phyloP scores from a whole-genome alignment of 92 coral and sea anemone species.

The Anthopleura xanthogrammica region DNA sequence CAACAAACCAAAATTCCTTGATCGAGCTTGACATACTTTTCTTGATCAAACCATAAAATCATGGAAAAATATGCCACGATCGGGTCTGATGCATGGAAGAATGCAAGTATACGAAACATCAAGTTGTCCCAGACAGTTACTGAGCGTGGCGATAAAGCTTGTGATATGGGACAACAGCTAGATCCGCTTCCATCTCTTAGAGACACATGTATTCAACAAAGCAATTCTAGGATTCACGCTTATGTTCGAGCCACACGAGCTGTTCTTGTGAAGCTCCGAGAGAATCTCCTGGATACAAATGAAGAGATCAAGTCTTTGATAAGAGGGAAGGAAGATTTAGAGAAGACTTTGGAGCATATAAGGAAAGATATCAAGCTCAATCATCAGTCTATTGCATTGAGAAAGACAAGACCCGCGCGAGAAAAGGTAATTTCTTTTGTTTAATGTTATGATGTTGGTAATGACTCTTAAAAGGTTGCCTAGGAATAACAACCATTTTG shows the following conservation, averaged over 20 bases:
- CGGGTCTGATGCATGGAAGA: constrained; percentile 97
- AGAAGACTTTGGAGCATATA: constrained; percentile 87
- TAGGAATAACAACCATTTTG: background rate
- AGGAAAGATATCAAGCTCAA: constrained; percentile 91
- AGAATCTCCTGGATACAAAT: constrained; percentile 90
- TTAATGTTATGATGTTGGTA: constrained; percentile 22
- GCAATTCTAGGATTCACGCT: constrained; percentile 93
- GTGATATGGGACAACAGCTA: constrained; percentile 91
- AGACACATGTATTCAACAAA: constrained; percentile 93
- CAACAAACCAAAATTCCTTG: constrained; percentile 54
- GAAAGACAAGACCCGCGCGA: constrained; percentile 83
- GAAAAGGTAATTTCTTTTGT: constrained; percentile 70
- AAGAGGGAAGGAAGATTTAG: constrained; percentile 87
- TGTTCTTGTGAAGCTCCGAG: constrained; percentile 88
- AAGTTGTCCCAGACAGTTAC: constrained; percentile 84
- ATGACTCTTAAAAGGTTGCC: background rate
- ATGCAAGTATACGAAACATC: constrained; percentile 90
- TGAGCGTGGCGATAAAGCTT: constrained; percentile 83
- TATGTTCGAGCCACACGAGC: constrained; percentile 98
- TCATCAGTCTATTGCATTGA: constrained; percentile 63
- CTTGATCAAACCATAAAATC: background rate
- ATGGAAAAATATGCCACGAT: constrained; percentile 78
- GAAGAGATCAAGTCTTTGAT: constrained; percentile 94
- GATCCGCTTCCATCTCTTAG: constrained; percentile 94
- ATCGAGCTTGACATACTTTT: constrained; percentile 18